These are phyloP conservation scores for Calcarius ornatus DNA, from an alignment of 2,113 vertebrate species.

Conservation along the genomic window DNA sequence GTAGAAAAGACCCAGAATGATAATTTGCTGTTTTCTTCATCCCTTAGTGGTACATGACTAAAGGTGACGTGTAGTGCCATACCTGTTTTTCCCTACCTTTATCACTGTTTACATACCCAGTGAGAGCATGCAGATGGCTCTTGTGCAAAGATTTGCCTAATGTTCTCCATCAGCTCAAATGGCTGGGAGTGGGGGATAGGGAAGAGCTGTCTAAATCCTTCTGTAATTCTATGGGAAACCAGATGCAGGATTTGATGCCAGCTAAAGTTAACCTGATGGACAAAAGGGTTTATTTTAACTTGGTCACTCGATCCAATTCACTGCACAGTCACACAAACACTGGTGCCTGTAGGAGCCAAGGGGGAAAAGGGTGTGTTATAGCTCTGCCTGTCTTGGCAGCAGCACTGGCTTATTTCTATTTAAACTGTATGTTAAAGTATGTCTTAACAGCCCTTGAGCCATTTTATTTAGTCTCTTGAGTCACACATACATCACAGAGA, in stretches of 20 bases:
- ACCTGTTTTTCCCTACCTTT: background rate
- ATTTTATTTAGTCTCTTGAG: conserved; percentile 55
- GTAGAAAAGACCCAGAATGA: background rate
- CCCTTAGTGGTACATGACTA: background rate
- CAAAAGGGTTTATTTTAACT: conserved; percentile 58
- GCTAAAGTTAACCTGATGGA: conserved; percentile 11
- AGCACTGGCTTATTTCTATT: conserved; percentile 49
- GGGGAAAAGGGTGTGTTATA: conserved; percentile 45
- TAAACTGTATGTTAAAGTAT: conserved; percentile 40
- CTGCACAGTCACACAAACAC: conserved; percentile 40
- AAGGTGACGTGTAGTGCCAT: accelerated
- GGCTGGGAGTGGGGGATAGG: background rate
- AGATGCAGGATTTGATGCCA: background rate
- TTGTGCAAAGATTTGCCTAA: background rate
- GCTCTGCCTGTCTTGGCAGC: conserved; percentile 41
- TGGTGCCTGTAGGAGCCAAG: conserved; percentile 4
- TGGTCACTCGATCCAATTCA: conserved; percentile 20
- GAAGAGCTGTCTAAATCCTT: background rate
- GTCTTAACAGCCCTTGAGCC: conserved; percentile 22
- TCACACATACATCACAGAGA: conserved; percentile 30
- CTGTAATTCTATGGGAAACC: background rate
- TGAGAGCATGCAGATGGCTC: background rate
- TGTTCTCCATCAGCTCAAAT: background rate
- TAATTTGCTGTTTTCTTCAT: background rate
- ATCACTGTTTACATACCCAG: background rate